A percentile compares a stretch with the other conserved stretches of the same genome.
Evolutionary conservation across 37 sponge, comb jelly and placozoan species (phyloP).

Genomic region (Aplysina aerophoba): DNA sequence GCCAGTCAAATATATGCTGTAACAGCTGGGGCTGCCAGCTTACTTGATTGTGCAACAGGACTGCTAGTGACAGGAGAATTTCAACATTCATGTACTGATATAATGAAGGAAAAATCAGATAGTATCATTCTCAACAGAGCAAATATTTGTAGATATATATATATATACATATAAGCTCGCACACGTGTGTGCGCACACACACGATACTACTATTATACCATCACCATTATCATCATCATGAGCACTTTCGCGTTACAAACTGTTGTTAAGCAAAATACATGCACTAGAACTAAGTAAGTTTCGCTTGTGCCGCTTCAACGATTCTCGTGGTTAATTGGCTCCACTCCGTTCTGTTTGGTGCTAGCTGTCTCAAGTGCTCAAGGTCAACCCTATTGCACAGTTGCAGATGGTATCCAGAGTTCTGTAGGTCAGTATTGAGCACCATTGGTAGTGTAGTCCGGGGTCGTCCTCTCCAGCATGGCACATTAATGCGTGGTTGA

Average conservation of each 20-base stretch:
- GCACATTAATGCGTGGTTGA: background rate
- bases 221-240: background rate
- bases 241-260: slow-evolving; percentile 4
- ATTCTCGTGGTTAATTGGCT: slow-evolving; percentile 4
- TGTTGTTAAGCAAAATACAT: background rate
- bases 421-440: slow-evolving; percentile 27
- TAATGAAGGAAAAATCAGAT: no score
- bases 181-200: no score
- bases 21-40: no score
- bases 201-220: no score
- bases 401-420: background rate
- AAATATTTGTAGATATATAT: no score
- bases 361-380: slow-evolving; percentile 13
- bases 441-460: slow-evolving; percentile 32
- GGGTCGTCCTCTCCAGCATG: slow-evolving; percentile 28
- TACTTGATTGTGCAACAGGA: no score
- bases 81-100: no score
- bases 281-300: slow-evolving; percentile 11
- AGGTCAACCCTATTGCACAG: slow-evolving; percentile 1
- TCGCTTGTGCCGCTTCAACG: slow-evolving; percentile 30
- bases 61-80: no score
- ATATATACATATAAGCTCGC: no score
- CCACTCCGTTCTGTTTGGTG: slow-evolving; percentile 11
- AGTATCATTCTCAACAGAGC: no score
- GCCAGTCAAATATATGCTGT: no score